phyloP scores from a whole-genome alignment of 2,888 invertebrate genomes.

The Synanthedon myopaeformis region DNA sequence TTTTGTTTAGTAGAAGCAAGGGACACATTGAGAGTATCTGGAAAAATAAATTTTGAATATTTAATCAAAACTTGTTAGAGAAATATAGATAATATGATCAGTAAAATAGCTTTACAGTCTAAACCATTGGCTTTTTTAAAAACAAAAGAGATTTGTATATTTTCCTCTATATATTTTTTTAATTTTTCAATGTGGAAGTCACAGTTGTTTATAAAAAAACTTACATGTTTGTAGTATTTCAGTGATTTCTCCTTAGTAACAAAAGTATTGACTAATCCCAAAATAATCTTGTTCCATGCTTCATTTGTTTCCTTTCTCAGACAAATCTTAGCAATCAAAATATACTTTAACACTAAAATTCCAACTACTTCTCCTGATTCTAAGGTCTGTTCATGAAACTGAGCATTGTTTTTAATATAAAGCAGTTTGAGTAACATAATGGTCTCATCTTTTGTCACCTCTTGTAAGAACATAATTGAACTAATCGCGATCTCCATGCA shows the following conservation, averaged over 20 bases:
- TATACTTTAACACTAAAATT: conserved; percentile 28
- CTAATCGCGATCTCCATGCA: conserved; percentile 30
- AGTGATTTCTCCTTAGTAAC: neutral
- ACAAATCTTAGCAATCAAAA: conserved; percentile 19
- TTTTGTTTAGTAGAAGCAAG: conserved; percentile 38
- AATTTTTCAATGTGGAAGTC: no score
- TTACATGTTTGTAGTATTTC: neutral
- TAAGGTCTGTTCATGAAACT: conserved; percentile 22
- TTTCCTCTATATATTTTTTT: no score
- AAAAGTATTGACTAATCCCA: neutral
- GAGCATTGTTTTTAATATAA: conserved; percentile 25
- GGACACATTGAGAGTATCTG: conserved; percentile 46
- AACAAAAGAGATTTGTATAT: no score
- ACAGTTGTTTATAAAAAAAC: neutral
- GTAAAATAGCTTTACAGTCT: no score
- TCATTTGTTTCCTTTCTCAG: conserved; percentile 23
- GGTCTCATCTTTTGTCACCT: conserved; percentile 19
- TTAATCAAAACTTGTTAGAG: neutral
- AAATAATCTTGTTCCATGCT: conserved; percentile 24
- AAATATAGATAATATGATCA: neutral
- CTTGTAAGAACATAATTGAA: conserved; percentile 20
- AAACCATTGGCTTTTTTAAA: no score
- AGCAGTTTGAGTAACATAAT: conserved; percentile 27
- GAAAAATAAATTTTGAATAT: conserved; percentile 13
- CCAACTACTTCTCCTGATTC: conserved; percentile 20